These are phyloP conservation scores for Caenorhabditis panamensis DNA, from an alignment of 2,888 invertebrate genomes.

Conservation along the genomic window DNA sequence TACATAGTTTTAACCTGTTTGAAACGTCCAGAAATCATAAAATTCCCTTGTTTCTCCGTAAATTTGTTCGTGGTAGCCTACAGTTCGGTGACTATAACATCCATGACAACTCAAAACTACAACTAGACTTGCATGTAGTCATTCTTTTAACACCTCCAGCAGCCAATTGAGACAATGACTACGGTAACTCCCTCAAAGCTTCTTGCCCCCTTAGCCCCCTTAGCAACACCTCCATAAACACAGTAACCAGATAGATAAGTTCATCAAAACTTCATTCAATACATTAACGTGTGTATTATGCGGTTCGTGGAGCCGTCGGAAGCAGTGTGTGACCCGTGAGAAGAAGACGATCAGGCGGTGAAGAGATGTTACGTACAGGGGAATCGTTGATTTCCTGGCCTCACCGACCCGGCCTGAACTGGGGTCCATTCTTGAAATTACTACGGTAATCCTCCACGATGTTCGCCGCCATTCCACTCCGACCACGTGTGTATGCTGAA, in stretches of 20 bases:
- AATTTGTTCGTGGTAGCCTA: too few relatives aligned
- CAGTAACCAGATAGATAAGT: not conserved
- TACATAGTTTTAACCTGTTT: too few relatives aligned
- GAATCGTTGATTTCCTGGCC: not conserved
- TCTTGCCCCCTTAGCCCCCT: too few relatives aligned
- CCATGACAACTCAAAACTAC: too few relatives aligned
- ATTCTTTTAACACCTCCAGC: too few relatives aligned
- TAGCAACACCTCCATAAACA: too few relatives aligned
- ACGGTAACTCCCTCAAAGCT: too few relatives aligned
- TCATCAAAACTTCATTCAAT: conserved; percentile 38
- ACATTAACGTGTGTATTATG: conserved; percentile 21
- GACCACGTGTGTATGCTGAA: conserved; percentile 46
- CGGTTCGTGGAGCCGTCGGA: conserved; percentile 34
- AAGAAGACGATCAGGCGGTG: conserved; percentile 32
- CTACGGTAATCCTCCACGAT: conserved; percentile 33
- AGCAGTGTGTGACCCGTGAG: conserved; percentile 27
- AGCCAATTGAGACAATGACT: too few relatives aligned
- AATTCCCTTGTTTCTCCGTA: too few relatives aligned
- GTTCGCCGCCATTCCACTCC: conserved; percentile 16
- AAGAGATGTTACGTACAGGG: not conserved
- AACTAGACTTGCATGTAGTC: too few relatives aligned
- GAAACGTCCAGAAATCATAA: too few relatives aligned
- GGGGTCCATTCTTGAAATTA: conserved; percentile 21
- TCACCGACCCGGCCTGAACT: conserved; percentile 40
- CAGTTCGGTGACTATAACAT: too few relatives aligned